phyloP scores from a whole-genome alignment of 2,113 vertebrate species.

The Neogobius melanostomus region DNA sequence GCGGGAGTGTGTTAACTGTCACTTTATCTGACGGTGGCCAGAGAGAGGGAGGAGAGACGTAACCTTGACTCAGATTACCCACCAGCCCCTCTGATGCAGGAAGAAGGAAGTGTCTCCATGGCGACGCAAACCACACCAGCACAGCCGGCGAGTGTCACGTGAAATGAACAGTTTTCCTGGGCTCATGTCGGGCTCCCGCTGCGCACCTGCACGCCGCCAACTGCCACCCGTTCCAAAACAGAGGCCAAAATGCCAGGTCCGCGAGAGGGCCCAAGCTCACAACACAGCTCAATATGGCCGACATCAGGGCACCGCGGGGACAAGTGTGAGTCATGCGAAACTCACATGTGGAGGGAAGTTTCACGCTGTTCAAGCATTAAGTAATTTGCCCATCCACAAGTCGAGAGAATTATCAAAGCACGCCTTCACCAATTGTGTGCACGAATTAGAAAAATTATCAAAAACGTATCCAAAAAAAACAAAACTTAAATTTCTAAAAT shows the following conservation, averaged over 20 bases:
- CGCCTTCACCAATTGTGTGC: background rate
- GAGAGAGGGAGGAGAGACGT: conserved; percentile 62
- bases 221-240: conserved; percentile 31
- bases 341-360: background rate
- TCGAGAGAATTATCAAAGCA: background rate
- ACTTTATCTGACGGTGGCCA: conserved; percentile 73
- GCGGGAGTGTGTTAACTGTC: conserved; percentile 55
- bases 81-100: conserved; percentile 76
- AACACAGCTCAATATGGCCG: conserved; percentile 40
- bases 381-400: background rate
- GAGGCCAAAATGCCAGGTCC: conserved; percentile 44
- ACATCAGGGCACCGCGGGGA: conserved; percentile 12
- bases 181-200: conserved; percentile 63
- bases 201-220: conserved; percentile 66
- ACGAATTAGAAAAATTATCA: background rate
- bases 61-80: conserved; percentile 84
- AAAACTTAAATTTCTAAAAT: no score
- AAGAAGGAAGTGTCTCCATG: conserved; percentile 86
- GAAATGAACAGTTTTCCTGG: conserved; percentile 71
- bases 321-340: conserved; percentile 11
- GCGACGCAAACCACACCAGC: conserved; percentile 85
- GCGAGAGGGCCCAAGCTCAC: conserved; percentile 40
- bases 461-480: no score
- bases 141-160: conserved; percentile 73
- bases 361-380: background rate